These are phyloP conservation scores for Enteromius fasciolatus DNA, from an alignment of 2,797 vertebrate genomes.

Conservation along the genomic window DNA sequence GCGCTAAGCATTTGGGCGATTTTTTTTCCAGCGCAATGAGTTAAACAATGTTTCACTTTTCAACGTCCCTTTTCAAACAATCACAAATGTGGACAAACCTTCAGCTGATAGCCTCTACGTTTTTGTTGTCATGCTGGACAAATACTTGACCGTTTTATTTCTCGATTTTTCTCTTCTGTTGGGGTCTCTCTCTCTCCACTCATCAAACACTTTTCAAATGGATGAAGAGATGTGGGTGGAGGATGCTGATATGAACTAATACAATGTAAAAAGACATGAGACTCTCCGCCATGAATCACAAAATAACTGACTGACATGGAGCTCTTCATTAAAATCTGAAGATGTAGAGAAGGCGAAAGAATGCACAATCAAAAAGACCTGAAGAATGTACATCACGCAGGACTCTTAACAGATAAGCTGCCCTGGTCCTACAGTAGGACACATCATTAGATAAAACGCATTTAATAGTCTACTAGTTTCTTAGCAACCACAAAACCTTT, in stretches of 20 bases:
- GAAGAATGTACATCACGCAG: background rate
- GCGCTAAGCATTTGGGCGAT: too few species aligned
- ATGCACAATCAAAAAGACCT: background rate
- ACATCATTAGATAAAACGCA: slow-evolving; percentile 13
- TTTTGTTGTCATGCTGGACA: background rate
- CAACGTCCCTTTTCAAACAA: background rate
- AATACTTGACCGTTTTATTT: background rate
- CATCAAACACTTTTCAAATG: slow-evolving; percentile 7
- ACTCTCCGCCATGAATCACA: background rate
- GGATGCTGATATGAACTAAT: background rate
- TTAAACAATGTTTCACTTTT: too few species aligned
- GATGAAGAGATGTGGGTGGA: slow-evolving; percentile 21
- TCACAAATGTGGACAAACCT: too few species aligned
- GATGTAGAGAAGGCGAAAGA: background rate
- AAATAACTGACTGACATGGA: background rate
- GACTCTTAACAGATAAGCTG: background rate
- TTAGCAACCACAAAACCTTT: slow-evolving; percentile 43
- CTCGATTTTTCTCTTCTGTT: background rate
- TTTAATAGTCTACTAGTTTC: slow-evolving; percentile 32
- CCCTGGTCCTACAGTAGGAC: slow-evolving; percentile 3
- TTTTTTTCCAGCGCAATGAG: too few species aligned
- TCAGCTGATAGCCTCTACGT: background rate
- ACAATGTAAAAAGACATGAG: background rate
- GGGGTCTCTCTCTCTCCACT: background rate
- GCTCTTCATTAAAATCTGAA: background rate